Percentiles rank a stretch among this genome's conserved stretches.
Evolutionary conservation across 1,140 invertebrate genomes (phyloP).

Genomic region (Sminthurides bifidus): DNA sequence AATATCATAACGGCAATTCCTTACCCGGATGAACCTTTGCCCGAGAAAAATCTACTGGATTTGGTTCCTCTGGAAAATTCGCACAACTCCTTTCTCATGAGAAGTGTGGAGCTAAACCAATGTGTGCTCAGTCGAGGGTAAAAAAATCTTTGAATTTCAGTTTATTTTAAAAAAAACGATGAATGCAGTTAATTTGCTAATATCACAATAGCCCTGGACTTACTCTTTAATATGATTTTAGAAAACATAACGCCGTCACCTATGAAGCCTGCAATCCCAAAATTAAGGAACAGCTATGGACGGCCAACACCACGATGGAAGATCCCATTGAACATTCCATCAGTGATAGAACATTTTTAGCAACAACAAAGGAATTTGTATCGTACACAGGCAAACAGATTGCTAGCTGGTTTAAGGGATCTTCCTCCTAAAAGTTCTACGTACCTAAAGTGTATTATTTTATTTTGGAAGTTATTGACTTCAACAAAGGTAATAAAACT

Average conservation of each 20-base stretch:
- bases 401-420: no score
- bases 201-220: not conserved
- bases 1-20: no score
- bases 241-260: not conserved
- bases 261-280: not conserved
- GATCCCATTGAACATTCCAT: no score
- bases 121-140: not conserved
- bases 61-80: not conserved
- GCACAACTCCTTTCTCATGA: not conserved
- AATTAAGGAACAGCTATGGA: constrained; percentile 1
- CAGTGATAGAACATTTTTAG: no score
- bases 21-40: constrained; percentile 1
- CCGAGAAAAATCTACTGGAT: constrained; percentile 5
- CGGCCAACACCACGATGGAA: not conserved
- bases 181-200: not conserved
- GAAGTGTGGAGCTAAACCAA: not conserved
- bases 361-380: no score
- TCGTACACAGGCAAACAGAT: no score
- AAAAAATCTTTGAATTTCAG: no score
- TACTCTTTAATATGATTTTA: not conserved
- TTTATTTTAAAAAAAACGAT: no score
- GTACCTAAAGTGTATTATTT: no score
- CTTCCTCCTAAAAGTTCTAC: no score
- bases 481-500: no score
- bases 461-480: no score